phyloP scores from a whole-genome alignment of 2,888 invertebrate genomes.

The Scaptomyza tumidula region DNA sequence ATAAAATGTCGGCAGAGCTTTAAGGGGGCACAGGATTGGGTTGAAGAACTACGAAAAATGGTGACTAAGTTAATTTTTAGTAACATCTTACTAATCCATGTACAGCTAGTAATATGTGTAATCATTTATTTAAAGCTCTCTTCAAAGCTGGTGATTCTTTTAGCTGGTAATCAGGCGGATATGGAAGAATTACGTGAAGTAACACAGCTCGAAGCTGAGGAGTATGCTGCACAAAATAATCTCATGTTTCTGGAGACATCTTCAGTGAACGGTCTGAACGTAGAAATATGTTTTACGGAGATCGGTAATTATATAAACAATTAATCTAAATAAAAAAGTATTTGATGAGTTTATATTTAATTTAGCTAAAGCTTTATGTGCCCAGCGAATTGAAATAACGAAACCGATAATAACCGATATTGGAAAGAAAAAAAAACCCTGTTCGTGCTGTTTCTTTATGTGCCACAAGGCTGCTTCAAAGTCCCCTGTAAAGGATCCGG shows the following conservation, averaged over 20 bases:
- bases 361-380: slow-evolving; percentile 16
- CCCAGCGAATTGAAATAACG: too few species aligned
- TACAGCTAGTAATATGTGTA: not conserved
- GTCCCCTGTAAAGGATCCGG: not conserved
- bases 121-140: slow-evolving; percentile 6
- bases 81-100: not conserved
- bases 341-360: not conserved
- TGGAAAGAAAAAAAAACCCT: too few species aligned
- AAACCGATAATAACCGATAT: too few species aligned
- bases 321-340: not conserved
- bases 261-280: slow-evolving; percentile 5
- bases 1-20: slow-evolving; percentile 37
- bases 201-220: slow-evolving; percentile 18
- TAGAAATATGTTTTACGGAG: slow-evolving; percentile 21
- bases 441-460: not conserved
- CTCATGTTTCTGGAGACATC: slow-evolving; percentile 46
- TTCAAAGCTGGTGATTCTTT: slow-evolving; percentile 22
- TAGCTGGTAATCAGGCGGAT: slow-evolving; percentile 48
- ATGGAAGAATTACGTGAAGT: slow-evolving; percentile 19
- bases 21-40: slow-evolving; percentile 31
- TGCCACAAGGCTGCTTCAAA: not conserved
- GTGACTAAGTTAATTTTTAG: slow-evolving; percentile 13
- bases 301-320: slow-evolving; percentile 28
- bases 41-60: slow-evolving; percentile 21
- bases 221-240: slow-evolving; percentile 25